phyloP scores from a whole-genome alignment of 2,797 vertebrate species.

The Coregonus sp. region DNA sequence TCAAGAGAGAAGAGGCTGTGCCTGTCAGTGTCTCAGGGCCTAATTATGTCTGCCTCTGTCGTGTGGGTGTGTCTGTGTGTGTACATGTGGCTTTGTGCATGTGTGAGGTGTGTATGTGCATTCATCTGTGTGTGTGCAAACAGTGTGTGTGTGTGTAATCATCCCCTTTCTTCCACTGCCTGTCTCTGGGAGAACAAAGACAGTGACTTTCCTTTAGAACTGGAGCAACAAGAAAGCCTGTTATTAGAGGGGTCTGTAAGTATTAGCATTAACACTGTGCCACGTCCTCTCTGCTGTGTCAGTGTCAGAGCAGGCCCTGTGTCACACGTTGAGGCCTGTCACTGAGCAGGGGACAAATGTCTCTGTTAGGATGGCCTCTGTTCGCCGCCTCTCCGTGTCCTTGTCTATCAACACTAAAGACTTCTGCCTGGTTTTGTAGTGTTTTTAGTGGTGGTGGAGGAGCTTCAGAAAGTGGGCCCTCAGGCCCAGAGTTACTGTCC shows the following conservation, averaged over 20 bases:
- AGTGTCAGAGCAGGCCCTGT: not conserved
- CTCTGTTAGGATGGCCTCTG: not conserved
- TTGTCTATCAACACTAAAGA: not conserved
- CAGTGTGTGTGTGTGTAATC: constrained; percentile 29
- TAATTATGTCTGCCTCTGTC: constrained; percentile 46
- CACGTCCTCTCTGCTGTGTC: not conserved
- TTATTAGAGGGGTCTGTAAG: not conserved
- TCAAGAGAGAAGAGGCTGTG: not conserved
- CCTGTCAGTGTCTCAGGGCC: constrained; percentile 30
- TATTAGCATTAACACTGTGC: not conserved
- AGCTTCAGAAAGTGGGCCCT: not conserved
- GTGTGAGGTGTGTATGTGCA: constrained; percentile 12
- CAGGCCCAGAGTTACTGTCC: not conserved
- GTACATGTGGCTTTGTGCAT: constrained; percentile 32
- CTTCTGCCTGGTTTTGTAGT: not conserved
- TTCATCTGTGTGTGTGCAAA: constrained; percentile 3
- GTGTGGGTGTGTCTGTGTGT: constrained; percentile 14
- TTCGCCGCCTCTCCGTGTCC: not conserved
- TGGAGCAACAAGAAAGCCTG: not conserved
- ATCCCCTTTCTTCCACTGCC: constrained; percentile 42
- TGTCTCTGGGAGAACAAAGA: not conserved
- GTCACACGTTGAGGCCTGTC: not conserved
- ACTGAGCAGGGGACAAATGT: not conserved
- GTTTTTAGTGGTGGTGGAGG: not conserved
- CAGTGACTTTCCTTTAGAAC: not conserved